Conservation (phyloP, 2,888 invertebrate genomes). For the Eretmocerus hayati region DNA sequence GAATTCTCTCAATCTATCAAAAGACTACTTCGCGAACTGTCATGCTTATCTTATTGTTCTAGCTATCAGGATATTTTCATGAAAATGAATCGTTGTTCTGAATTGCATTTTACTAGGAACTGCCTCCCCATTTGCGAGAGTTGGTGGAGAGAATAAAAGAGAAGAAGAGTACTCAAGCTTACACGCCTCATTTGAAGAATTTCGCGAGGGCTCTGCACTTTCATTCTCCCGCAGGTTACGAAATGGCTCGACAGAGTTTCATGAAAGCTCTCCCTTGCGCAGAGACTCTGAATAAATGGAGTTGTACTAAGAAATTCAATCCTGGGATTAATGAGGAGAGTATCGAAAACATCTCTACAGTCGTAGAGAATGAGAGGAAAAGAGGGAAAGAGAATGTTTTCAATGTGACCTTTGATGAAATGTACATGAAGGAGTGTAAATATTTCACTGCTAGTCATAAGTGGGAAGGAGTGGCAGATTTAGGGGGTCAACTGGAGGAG, state of each 20-base stretch:
- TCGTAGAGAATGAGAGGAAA: slow-evolving; percentile 8
- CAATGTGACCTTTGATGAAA: slow-evolving; percentile 22
- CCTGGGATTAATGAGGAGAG: slow-evolving; percentile 15
- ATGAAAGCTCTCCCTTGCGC: slow-evolving; percentile 13
- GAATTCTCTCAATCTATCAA: no score
- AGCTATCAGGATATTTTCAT: no score
- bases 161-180: slow-evolving; percentile 13
- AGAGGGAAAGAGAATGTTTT: slow-evolving; percentile 18
- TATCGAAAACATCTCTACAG: slow-evolving; percentile 11
- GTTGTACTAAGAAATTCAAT: slow-evolving; percentile 8
- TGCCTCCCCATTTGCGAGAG: neutral
- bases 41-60: no score
- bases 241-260: slow-evolving; percentile 11
- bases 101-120: neutral
- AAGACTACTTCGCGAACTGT: no score
- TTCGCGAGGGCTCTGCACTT: slow-evolving; percentile 17
- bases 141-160: neutral
- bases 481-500: slow-evolving; percentile 11
- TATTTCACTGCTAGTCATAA: slow-evolving; percentile 1
- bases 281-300: slow-evolving; percentile 14
- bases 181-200: slow-evolving; percentile 13
- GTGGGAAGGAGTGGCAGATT: slow-evolving; percentile 19
- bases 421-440: slow-evolving; percentile 16
- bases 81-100: no score
- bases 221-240: slow-evolving; percentile 18